Evolutionary conservation across 2,888 invertebrate species (phyloP), one percentile per base, ranked within the genome.

Genomic region (Philereme vetulata): DNA sequence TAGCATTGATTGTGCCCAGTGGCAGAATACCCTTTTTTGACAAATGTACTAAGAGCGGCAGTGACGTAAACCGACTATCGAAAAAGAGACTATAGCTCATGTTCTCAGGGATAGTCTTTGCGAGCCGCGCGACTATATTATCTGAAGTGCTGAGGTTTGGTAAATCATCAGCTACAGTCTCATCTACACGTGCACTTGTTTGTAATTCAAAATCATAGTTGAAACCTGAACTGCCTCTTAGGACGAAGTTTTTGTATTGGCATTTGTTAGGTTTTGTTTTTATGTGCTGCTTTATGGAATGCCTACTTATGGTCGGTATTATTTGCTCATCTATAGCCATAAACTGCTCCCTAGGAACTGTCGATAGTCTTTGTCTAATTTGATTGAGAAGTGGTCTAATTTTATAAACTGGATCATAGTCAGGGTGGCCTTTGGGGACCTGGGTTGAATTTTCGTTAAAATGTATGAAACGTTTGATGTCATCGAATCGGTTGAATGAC

Each of bases 281-380:
- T 62, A 81, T 81, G 58, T 81, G 80, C 64, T 80, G 76, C 47
- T 63, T 65, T 34, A 66, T 8, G 33, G 51, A 21, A 43, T 57
- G 44, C 11, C 62, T 35, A 38, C 49, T 36, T 66, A 81, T 82
- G 5, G 76, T 79, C 0, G 76, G 77, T 21, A 81, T 80, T 3
- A 82, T 80, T 66, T 82, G 75, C 44, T 80, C 78, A 61, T 81
- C 77, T 4, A 80, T 68, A 1, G 71, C 70, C 2, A 78, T 40
- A 60, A 64, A 72, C 47, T 75, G 66, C 36, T 73, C 73, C 57
- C 71, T 70, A 53, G 63, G 57, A 51, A 66, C 51, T 51, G 62
- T 35, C 60, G 45, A 49, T 36, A 67, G 52, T 64, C 58, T 45
- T 62, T 66, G 50, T 61, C 56, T 51, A 4, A 56, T 5, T 51